Base-by-base conservation (phyloP, 2,797 vertebrate genomes). In the Betta splendens region DNA sequence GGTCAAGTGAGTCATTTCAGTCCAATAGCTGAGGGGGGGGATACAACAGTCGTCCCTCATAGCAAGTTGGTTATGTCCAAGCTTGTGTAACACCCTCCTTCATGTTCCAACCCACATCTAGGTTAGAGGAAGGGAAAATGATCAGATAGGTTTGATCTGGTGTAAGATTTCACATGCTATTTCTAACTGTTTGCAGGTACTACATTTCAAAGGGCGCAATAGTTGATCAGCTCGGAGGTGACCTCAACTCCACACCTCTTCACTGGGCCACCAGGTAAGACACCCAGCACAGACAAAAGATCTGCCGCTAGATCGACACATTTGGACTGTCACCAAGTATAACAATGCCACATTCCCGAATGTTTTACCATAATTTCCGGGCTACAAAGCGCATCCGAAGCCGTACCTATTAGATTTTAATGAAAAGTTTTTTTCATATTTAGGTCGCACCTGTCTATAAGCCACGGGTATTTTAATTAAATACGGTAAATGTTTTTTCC, bases 151-250 rank as follows among this genome's bases (percentile, higher is more conserved):
- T 15, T 39, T 1, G 5, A 7, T 17, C 32, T 32, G n/a, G 35
- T 29, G 1, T 12, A 3, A 13, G 22, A 7, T 54, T 46, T 44
- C 9, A 55, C 11, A 7, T 49, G 5, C 8, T 46, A 7, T 5
- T 18, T 64, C 21, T 64, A 37, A 64, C 29, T 66, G 38, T 69
- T 1, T 72, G 20, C 63, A 99, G 97, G 81, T 98, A 95, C 85
- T 99, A 98, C 89, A 99, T 98, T 92, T 98, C 97, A 67, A 99
- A 99, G 91, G 96, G 96, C 85, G 95, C 94, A 82, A 92, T 98
- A 11, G 97, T 99, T 80, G 97, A 99, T 84, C 97, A 99, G 73
- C 92, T 99, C 66, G 97, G 97, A 85, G 97, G 97, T 84, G 97
- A 99, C 87, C 91, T 99, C 68, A 99, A 99, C 86, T 99, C 97